A percentile compares a stretch with the other conserved stretches of the same genome.
phyloP scores from a whole-genome alignment of 2,113 vertebrate genomes.

The Mystacornis crossleyi region DNA sequence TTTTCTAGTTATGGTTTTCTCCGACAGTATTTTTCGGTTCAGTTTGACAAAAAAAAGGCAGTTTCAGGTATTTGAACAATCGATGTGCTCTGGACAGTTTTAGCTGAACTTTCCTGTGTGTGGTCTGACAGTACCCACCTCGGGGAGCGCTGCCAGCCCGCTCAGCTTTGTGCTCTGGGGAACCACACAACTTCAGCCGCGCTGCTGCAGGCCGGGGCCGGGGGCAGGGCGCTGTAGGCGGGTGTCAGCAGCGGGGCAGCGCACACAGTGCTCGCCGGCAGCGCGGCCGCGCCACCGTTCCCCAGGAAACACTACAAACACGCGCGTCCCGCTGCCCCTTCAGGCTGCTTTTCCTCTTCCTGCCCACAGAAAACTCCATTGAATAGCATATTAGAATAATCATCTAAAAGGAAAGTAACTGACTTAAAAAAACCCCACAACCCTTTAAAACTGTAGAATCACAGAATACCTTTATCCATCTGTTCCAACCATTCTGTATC shows the following conservation, averaged over 20 bases:
- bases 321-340: accelerated
- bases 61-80: neutral
- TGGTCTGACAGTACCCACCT: neutral
- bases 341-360: neutral
- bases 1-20: neutral
- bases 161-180: neutral
- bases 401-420: neutral
- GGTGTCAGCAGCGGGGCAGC: neutral
- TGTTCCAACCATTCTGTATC: neutral
- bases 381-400: neutral
- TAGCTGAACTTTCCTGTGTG: neutral
- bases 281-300: neutral
- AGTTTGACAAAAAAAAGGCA: neutral
- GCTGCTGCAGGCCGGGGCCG: neutral
- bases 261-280: neutral
- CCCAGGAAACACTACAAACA: neutral
- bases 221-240: neutral
- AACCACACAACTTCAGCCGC: accelerated
- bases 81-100: neutral
- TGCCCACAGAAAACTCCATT: neutral
- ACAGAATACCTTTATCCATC: neutral
- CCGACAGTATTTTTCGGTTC: neutral
- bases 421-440: neutral
- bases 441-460: neutral
- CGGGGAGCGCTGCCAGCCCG: no score